A percentile compares a stretch with the other conserved stretches of the same genome.
These are phyloP conservation scores for Apostichopus californicus DNA, from an alignment of 35 echinoderm and acorn worm genomes.

Conservation along the genomic window DNA sequence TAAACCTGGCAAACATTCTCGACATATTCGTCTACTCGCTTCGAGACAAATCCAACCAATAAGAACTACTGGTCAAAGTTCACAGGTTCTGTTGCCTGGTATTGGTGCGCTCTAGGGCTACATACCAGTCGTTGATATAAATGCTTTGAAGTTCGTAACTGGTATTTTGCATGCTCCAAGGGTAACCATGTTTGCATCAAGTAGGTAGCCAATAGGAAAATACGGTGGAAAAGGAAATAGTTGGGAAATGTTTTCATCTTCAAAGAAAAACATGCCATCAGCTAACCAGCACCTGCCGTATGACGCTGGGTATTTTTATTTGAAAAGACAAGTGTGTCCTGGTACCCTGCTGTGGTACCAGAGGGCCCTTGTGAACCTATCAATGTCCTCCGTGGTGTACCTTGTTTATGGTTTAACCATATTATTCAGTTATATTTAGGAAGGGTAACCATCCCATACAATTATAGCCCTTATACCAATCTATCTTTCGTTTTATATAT, in stretches of 20 bases:
- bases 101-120: neutral
- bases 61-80: neutral
- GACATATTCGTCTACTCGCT: neutral
- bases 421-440: too few relatives aligned
- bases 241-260: neutral
- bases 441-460: too few relatives aligned
- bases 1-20: too few relatives aligned
- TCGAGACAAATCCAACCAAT: neutral
- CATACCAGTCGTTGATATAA: neutral
- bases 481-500: too few relatives aligned
- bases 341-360: neutral
- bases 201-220: neutral
- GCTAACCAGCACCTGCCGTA: neutral
- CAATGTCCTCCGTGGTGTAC: neutral
- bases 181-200: constrained; percentile 7
- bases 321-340: neutral
- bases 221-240: neutral
- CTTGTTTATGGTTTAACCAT: neutral
- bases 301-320: neutral
- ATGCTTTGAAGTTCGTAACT: neutral
- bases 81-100: neutral
- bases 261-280: constrained; percentile 12
- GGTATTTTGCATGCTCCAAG: neutral
- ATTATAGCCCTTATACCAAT: too few relatives aligned
- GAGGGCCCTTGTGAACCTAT: neutral